A percentile compares a stretch with the other conserved stretches of the same genome.
phyloP scores from a whole-genome alignment of 2,888 invertebrate genomes.

The Augochlorella aurata region DNA sequence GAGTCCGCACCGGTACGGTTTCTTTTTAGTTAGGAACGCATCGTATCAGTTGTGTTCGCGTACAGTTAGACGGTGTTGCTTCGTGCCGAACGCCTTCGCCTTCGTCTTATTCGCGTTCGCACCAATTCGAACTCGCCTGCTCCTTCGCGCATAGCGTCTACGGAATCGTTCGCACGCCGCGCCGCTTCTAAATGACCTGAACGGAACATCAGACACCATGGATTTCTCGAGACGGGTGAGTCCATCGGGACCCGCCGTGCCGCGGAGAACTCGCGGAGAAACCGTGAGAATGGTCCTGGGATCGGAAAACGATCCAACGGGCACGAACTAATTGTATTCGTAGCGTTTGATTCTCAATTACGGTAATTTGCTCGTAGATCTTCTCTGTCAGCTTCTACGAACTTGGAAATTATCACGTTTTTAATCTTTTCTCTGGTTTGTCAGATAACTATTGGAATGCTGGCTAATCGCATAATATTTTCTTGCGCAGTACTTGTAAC shows the following conservation, averaged over 20 bases:
- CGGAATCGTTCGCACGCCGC: constrained; percentile 14
- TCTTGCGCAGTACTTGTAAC: neutral
- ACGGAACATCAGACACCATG: constrained; percentile 49
- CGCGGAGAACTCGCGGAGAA: neutral
- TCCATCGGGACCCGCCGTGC: constrained; percentile 9
- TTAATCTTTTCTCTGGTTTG: too few species aligned
- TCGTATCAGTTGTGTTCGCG: constrained; percentile 63
- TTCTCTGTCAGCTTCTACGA: neutral
- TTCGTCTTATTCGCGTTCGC: too few species aligned
- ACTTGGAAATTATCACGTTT: too few species aligned
- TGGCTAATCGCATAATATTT: neutral
- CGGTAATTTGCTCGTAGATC: neutral
- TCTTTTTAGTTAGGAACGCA: constrained; percentile 69
- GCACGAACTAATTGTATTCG: too few species aligned
- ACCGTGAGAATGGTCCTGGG: neutral
- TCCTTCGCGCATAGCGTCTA: constrained; percentile 51
- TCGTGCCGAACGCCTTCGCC: constrained; percentile 28
- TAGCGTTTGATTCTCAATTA: too few species aligned
- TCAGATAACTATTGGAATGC: neutral
- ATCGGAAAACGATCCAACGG: neutral
- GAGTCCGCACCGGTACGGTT: constrained; percentile 74
- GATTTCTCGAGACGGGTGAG: constrained; percentile 65
- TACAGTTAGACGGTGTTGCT: constrained; percentile 67
- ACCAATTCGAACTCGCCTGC: constrained; percentile 26
- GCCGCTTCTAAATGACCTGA: constrained; percentile 52